A percentile compares a stretch with the other conserved stretches of the same genome.
phyloP scores from a whole-genome alignment of 2,797 vertebrate species.

The Tragelaphus oryx region DNA sequence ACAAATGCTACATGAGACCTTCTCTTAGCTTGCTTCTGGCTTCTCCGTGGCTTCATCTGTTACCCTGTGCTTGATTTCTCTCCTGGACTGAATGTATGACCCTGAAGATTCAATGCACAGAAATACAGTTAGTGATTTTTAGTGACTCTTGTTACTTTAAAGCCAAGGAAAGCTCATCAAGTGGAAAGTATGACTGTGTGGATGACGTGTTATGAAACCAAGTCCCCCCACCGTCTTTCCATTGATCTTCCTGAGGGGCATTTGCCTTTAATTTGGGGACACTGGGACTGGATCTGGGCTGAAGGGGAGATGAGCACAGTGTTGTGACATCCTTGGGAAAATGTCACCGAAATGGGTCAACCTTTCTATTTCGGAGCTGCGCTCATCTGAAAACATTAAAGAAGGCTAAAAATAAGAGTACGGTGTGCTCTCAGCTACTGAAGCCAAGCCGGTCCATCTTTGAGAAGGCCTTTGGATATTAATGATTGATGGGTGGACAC shows the following conservation, averaged over 20 bases:
- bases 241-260: background rate
- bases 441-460: background rate
- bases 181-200: background rate
- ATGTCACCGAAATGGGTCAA: constrained; percentile 50
- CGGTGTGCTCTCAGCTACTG: background rate
- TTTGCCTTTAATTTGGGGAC: background rate
- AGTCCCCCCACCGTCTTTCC: background rate
- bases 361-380: constrained; percentile 24
- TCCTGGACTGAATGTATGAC: background rate
- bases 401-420: constrained; percentile 30
- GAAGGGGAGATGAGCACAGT: background rate
- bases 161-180: background rate
- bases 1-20: background rate
- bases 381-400: constrained; percentile 43
- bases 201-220: background rate
- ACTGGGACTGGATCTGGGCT: background rate
- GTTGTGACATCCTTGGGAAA: constrained; percentile 39
- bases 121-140: background rate
- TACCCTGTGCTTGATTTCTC: accelerated
- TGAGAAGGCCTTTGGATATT: background rate
- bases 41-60: background rate
- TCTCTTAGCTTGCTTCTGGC: background rate
- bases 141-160: background rate
- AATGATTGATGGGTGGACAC: background rate
- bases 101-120: background rate